Percentiles rank a stretch among this genome's conserved stretches.
These are phyloP conservation scores for Leucania comma DNA, from an alignment of 2,888 invertebrate genomes.

Conservation along the genomic window DNA sequence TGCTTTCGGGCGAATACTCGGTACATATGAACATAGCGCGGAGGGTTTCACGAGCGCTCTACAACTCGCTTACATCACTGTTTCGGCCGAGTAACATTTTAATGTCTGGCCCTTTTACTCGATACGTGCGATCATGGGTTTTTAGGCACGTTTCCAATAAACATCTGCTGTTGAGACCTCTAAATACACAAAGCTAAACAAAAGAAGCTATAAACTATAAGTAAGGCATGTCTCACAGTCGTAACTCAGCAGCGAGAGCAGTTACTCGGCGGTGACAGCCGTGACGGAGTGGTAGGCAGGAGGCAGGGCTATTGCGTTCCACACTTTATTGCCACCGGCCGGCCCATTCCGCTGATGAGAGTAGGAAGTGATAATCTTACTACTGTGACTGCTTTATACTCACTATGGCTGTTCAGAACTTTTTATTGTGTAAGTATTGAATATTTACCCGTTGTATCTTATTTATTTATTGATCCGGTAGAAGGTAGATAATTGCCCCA, in stretches of 20 bases:
- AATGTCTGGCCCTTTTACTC: too few species aligned
- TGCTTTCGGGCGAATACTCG: too few species aligned
- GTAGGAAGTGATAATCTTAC: slow-evolving; percentile 26
- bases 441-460: background rate
- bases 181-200: too few species aligned
- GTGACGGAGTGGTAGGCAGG: slow-evolving; percentile 33
- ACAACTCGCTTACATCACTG: too few species aligned
- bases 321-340: slow-evolving; percentile 47
- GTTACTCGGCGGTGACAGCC: slow-evolving; percentile 23
- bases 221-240: slow-evolving; percentile 12
- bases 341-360: slow-evolving; percentile 39
- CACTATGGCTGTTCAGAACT: background rate
- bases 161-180: too few species aligned
- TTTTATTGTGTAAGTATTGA: background rate
- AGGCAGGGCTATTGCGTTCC: slow-evolving; percentile 43
- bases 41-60: too few species aligned
- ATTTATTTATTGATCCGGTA: background rate
- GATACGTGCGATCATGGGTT: too few species aligned
- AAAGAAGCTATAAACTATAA: slow-evolving; percentile 9
- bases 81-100: too few species aligned
- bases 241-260: slow-evolving; percentile 8
- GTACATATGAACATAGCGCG: too few species aligned
- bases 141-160: too few species aligned
- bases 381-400: slow-evolving; percentile 9
- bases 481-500: too few species aligned